Conservation (phyloP, 1,140 invertebrate species). For the Ips nitidus region DNA sequence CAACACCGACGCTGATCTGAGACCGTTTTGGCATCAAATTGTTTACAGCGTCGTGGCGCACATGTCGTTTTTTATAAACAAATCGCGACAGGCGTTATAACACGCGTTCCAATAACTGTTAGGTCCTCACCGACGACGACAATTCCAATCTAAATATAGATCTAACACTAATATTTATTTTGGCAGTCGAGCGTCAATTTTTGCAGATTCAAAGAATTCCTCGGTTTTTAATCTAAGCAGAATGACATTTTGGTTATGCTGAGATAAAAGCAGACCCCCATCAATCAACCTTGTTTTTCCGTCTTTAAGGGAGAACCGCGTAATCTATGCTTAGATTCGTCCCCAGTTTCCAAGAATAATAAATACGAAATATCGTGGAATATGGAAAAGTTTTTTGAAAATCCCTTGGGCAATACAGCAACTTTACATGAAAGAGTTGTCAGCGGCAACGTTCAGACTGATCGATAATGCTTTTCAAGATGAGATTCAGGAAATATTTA, state of each 20-base stretch:
- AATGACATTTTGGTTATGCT: conserved; percentile 27
- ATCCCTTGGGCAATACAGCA: conserved; percentile 43
- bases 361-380: conserved; percentile 42
- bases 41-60: conserved; percentile 48
- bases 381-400: conserved; percentile 47
- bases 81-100: conserved; percentile 47
- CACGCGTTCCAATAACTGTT: conserved; percentile 43
- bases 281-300: conserved; percentile 2
- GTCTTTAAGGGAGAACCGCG: background rate
- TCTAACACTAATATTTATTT: conserved; percentile 47
- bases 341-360: background rate
- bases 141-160: conserved; percentile 46
- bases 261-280: conserved; percentile 7
- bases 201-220: conserved; percentile 42
- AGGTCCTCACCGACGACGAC: conserved; percentile 45
- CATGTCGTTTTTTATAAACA: conserved; percentile 49
- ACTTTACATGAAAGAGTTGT: conserved; percentile 50
- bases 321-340: background rate
- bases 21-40: conserved; percentile 47
- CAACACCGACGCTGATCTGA: conserved; percentile 15
- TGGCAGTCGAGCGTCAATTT: conserved; percentile 43
- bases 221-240: conserved; percentile 30
- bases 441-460: conserved; percentile 44
- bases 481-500: conserved; percentile 24
- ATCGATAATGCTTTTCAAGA: conserved; percentile 40